Evolutionary conservation across 2,113 vertebrate genomes (phyloP).

Genomic region (Rhabdomys dilectus): DNA sequence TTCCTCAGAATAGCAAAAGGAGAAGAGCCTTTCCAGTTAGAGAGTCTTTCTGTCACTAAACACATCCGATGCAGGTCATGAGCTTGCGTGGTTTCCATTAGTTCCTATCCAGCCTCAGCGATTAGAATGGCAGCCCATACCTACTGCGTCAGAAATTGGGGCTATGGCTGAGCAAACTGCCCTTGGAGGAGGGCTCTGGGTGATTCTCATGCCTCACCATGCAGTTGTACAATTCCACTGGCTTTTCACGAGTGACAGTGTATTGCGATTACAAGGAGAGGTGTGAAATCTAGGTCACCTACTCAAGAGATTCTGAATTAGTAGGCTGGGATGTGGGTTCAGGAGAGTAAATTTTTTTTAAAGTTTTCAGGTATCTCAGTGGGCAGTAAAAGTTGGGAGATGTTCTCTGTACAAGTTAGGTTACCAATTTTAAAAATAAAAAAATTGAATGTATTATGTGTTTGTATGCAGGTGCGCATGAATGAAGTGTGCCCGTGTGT

Average conservation of each 20-base stretch:
- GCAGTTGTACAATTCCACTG: background rate
- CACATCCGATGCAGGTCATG: background rate
- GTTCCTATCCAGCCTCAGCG: background rate
- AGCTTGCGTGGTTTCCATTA: background rate
- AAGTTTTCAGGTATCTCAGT: background rate
- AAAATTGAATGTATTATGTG: background rate
- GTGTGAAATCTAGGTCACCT: slow-evolving; percentile 34
- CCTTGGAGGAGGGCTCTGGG: background rate
- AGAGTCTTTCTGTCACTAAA: background rate
- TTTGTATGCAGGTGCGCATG: background rate
- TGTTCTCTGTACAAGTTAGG: background rate
- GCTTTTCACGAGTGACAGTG: background rate
- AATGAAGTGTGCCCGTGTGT: too few species aligned
- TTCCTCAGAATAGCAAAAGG: background rate
- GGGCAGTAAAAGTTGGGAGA: slow-evolving; percentile 16
- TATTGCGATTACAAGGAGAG: background rate
- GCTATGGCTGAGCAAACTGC: background rate
- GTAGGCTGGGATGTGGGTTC: background rate
- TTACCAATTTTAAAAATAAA: background rate
- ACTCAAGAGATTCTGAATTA: background rate
- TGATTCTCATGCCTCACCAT: background rate
- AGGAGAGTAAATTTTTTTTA: background rate
- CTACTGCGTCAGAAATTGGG: background rate
- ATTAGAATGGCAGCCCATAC: background rate
- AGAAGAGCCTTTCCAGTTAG: background rate